phyloP scores from a whole-genome alignment of 2,113 vertebrate genomes.

The Oryzias woworae region DNA sequence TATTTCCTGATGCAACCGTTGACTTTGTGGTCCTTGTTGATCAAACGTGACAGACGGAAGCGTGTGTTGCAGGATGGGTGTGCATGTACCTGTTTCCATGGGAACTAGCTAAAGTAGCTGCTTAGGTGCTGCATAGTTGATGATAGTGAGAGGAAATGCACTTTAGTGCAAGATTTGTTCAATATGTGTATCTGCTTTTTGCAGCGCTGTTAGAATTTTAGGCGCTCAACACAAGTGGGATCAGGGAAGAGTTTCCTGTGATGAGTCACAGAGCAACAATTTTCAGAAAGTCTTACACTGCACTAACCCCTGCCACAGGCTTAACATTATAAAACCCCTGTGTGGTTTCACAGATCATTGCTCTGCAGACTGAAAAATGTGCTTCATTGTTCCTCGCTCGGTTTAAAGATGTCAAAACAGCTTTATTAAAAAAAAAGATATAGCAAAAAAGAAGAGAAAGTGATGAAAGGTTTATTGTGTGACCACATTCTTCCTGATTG shows the following conservation, averaged over 20 bases:
- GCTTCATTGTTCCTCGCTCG: neutral
- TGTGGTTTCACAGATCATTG: constrained; percentile 35
- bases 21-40: neutral
- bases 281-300: constrained; percentile 47
- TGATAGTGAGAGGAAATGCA: constrained; percentile 32
- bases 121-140: constrained; percentile 26
- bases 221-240: constrained; percentile 32
- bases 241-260: constrained; percentile 36
- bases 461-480: neutral
- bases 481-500: constrained; percentile 32
- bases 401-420: neutral
- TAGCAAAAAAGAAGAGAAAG: neutral
- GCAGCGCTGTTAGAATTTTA: constrained; percentile 39
- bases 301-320: constrained; percentile 46
- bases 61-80: neutral
- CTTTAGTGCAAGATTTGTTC: constrained; percentile 5
- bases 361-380: neutral
- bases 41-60: neutral
- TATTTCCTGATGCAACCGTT: too few species aligned
- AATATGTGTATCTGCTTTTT: constrained; percentile 14
- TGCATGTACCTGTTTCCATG: constrained; percentile 49
- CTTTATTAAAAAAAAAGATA: neutral
- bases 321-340: constrained; percentile 23
- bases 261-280: constrained; percentile 55
- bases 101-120: constrained; percentile 27